Conservation (phyloP, 1,140 invertebrate species). For the Lethocerus indicus region DNA sequence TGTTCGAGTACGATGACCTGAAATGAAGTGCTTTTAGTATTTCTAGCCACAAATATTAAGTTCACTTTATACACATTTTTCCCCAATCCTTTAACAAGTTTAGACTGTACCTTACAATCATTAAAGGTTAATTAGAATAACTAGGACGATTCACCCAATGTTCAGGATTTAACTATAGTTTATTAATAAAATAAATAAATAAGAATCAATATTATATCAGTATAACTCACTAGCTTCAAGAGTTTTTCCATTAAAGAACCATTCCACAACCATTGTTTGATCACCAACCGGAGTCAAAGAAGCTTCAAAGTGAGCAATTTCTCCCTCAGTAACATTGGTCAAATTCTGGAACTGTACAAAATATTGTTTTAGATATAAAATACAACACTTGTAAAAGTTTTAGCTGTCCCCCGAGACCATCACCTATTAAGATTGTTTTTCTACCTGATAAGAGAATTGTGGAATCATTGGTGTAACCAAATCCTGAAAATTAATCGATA, state of each 20-base stretch:
- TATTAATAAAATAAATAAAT: not conserved
- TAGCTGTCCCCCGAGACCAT: not conserved
- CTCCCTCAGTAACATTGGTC: conserved; percentile 66
- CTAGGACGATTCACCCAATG: too few relatives aligned
- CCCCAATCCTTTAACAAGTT: too few relatives aligned
- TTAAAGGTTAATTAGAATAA: too few relatives aligned
- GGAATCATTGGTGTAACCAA: conserved; percentile 4
- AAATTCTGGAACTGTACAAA: conserved; percentile 48
- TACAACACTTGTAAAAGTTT: not conserved
- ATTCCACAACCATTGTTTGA: conserved; percentile 92
- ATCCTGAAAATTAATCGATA: not conserved
- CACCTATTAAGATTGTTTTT: not conserved
- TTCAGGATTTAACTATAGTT: not conserved
- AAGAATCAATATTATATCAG: not conserved
- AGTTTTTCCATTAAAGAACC: conserved; percentile 86
- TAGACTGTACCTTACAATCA: too few relatives aligned
- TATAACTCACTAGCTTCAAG: conserved; percentile 54
- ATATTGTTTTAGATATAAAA: not conserved
- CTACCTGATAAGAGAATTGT: conserved; percentile 10
- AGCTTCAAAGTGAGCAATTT: conserved; percentile 88
- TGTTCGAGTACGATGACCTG: conserved; percentile 61
- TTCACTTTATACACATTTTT: too few relatives aligned
- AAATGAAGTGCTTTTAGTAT: too few relatives aligned
- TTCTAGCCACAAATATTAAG: too few relatives aligned
- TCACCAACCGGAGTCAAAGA: conserved; percentile 84